Evolutionary conservation across 1,140 invertebrate genomes (phyloP).

Genomic region (Proctacanthus coquilletti): DNA sequence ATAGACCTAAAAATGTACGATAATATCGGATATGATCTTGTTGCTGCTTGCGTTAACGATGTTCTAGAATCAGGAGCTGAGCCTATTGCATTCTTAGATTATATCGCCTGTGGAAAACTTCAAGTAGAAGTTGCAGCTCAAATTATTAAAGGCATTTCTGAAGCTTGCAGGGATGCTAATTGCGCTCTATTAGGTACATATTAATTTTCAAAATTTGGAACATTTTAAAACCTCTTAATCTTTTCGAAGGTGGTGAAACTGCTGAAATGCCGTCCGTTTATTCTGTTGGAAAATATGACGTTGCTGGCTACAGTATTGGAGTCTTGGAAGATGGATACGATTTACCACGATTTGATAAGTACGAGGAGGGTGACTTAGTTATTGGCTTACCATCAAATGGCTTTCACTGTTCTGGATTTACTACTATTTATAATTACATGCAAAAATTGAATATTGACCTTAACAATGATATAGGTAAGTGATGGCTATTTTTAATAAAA

Average conservation of each 20-base stretch:
- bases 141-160: conserved; percentile 71
- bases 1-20: conserved; percentile 61
- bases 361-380: conserved; percentile 56
- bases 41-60: conserved; percentile 98
- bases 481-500: too few species aligned
- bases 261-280: conserved; percentile 94
- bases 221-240: not conserved
- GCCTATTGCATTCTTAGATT: conserved; percentile 91
- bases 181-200: conserved; percentile 73
- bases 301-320: conserved; percentile 88
- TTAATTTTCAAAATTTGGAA: not conserved
- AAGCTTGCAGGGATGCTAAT: conserved; percentile 71
- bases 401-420: conserved; percentile 84
- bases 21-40: conserved; percentile 86
- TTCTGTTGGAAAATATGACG: conserved; percentile 61
- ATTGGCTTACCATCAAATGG: conserved; percentile 70
- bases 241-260: conserved; percentile 69
- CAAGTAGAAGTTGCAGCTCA: conserved; percentile 56
- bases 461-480: too few species aligned
- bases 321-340: conserved; percentile 56
- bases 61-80: conserved; percentile 87
- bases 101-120: conserved; percentile 82
- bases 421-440: conserved; percentile 58
- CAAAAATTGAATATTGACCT: conserved; percentile 44
- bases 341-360: conserved; percentile 46